These are phyloP conservation scores for Poecilus cupreus DNA, from an alignment of 2,888 invertebrate genomes.

Conservation along the genomic window DNA sequence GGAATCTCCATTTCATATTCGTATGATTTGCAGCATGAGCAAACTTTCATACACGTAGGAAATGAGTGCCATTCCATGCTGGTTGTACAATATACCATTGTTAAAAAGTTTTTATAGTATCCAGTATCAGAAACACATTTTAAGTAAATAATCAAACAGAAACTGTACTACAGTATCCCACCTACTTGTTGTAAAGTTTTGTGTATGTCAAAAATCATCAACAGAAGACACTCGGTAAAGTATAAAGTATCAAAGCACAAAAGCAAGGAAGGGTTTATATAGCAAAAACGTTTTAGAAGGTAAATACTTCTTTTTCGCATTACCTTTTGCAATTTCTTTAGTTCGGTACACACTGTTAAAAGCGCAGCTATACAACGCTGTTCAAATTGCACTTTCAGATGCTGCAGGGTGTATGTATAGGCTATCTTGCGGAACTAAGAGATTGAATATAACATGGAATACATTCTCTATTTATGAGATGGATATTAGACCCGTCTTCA, in stretches of 20 bases:
- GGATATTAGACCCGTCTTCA: not conserved
- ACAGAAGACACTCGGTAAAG: not conserved
- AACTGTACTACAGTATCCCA: too few relatives aligned
- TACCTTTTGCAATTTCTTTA: not conserved
- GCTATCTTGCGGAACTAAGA: not conserved
- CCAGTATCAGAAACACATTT: not conserved
- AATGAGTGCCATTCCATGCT: too few relatives aligned
- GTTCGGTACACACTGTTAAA: not conserved
- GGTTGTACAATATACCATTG: too few relatives aligned
- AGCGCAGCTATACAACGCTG: not conserved
- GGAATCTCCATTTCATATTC: too few relatives aligned
- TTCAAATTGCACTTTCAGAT: not conserved
- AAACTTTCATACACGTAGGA: too few relatives aligned
- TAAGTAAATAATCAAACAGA: not conserved
- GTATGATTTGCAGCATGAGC: too few relatives aligned
- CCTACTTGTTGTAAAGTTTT: too few relatives aligned
- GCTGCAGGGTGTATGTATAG: not conserved
- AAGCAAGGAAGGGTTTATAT: not conserved
- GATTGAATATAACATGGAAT: not conserved
- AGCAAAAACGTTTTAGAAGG: slow-evolving; percentile 7
- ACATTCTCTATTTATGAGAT: slow-evolving; percentile 23
- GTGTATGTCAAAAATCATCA: not conserved
- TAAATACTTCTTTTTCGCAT: not conserved
- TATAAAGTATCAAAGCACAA: not conserved
- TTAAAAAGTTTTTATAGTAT: too few relatives aligned